Evolutionary conservation across 1,140 invertebrate genomes (phyloP), one percentile per base, ranked within the genome.

Genomic region (Calliopsis andreniformis): DNA sequence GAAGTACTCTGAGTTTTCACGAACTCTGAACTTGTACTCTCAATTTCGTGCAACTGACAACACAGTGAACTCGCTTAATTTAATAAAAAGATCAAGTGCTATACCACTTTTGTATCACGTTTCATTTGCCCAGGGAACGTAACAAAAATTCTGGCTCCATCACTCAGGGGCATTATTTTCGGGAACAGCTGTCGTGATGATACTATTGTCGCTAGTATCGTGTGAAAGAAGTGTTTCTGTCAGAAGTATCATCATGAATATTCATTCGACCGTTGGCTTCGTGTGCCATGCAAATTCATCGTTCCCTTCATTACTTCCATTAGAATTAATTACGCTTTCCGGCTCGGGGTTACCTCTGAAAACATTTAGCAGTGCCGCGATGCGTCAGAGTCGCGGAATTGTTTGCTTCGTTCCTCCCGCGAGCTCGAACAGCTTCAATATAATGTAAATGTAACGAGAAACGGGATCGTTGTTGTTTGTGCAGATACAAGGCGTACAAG

Each of bases 401-500:
- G n/a, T 32, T 32, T 6, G 7, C 12, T 25, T 18, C 14, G 20
- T 20, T 69, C 59, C 25, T 47, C 3, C 8, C 16, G 4, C 18
- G 0, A 6, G 16, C 3, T 16, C 12, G 35, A 10, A 56, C 16
- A 32, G n/a, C 32, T 32, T 56, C n/a, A 8, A 8, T 51, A 5
- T 16, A 14, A 53, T 30, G 12, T 12, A 5, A 76, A 67, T 59
- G 14, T 49, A 43, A 55, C 12, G 23, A 4, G 1, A 1, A 18
- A 16, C 8, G 3, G 23, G 10, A 39, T 10, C 35, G 3, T 18
- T 53, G 7, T 5, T 32, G 25, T 69, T 25, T 39, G 25, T 5
- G 4, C 77, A 96, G 95, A 79, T 97, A 96, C 86, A 96, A 96
- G 87, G 94, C 95, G n/a, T 96, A 96, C 86, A 96, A 96, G 84